phyloP scores from a whole-genome alignment of 2,888 invertebrate genomes.

The Alcis repandata region DNA sequence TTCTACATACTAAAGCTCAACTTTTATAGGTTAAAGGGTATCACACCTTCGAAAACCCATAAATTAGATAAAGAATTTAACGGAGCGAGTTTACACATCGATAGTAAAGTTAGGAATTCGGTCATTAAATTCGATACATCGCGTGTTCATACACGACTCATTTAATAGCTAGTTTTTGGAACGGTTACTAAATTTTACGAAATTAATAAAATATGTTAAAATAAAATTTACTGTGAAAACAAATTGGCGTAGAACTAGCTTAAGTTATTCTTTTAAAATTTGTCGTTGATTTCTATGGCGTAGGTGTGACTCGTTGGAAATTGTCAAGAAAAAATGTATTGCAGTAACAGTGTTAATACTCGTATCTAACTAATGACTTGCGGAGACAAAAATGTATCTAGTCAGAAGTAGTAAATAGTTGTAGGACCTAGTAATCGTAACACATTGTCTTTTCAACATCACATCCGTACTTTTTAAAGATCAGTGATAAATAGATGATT shows the following conservation, averaged over 20 bases:
- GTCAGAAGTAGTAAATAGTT: too few species aligned
- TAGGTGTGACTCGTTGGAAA: too few species aligned
- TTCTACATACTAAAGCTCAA: slow-evolving; percentile 16
- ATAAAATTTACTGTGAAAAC: background rate
- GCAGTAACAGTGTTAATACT: too few species aligned
- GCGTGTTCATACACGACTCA: slow-evolving; percentile 38
- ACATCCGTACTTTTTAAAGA: too few species aligned
- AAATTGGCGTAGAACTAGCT: background rate
- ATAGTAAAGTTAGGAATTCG: slow-evolving; percentile 49
- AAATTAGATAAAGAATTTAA: slow-evolving; percentile 45
- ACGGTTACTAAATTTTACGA: slow-evolving; percentile 13
- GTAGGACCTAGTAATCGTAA: too few species aligned
- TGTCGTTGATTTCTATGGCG: too few species aligned
- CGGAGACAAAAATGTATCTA: too few species aligned
- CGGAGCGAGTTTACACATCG: slow-evolving; percentile 39
- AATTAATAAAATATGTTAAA: background rate
- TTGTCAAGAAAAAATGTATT: too few species aligned
- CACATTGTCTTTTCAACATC: too few species aligned
- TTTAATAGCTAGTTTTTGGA: slow-evolving; percentile 25
- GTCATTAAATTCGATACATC: slow-evolving; percentile 46
- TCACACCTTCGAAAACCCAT: slow-evolving; percentile 44
- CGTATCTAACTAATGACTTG: too few species aligned
- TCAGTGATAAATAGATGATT: too few species aligned
- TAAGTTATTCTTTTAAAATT: too few species aligned
- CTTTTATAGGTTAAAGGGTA: slow-evolving; percentile 42